These are phyloP conservation scores for Loxodonta africana DNA, from an alignment of 2,113 vertebrate species.

Conservation along the genomic window DNA sequence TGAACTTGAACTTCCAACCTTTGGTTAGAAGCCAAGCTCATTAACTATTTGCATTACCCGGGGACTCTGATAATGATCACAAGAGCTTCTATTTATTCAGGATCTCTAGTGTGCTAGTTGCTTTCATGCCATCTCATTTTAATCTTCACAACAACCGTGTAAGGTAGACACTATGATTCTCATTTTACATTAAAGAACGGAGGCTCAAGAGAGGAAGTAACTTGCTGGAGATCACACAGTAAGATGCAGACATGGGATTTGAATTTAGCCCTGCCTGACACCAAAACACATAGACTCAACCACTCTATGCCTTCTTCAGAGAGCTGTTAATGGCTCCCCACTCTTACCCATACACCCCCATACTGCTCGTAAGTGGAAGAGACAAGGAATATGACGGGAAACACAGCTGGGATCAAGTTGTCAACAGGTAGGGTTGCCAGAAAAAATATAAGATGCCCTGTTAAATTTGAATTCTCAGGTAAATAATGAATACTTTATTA, in stretches of 20 bases:
- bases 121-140: not conserved
- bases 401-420: not conserved
- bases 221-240: not conserved
- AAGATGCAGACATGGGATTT: not conserved
- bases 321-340: not conserved
- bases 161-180: not conserved
- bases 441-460: no score
- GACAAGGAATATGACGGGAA: not conserved
- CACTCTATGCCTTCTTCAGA: not conserved
- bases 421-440: not conserved
- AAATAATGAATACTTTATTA: not conserved
- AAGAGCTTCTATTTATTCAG: not conserved
- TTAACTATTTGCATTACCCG: not conserved
- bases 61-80: not conserved
- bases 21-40: not conserved
- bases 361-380: not conserved
- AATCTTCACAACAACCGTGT: not conserved
- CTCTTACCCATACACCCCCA: not conserved
- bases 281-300: not conserved
- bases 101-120: accelerated
- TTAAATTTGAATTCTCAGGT: slow-evolving; percentile 31
- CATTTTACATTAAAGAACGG: not conserved
- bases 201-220: not conserved
- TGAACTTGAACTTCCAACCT: not conserved
- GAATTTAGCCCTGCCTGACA: not conserved